Evolutionary conservation across 2,888 invertebrate genomes (phyloP).

Genomic region (Melanargia galathea): DNA sequence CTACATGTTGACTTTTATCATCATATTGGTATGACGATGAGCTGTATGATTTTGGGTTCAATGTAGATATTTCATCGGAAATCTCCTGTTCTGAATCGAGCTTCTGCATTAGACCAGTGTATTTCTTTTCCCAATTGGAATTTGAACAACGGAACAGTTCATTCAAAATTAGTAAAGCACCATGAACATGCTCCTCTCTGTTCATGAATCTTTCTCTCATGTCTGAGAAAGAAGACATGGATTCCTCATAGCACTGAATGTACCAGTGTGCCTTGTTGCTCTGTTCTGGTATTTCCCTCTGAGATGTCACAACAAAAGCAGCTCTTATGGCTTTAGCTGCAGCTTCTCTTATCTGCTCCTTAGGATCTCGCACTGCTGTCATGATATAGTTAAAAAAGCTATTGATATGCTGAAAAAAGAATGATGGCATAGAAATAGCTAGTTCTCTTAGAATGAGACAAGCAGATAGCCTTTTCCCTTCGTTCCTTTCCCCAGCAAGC

Average conservation of each 20-base stretch:
- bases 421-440: constrained; percentile 97
- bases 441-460: constrained; percentile 95
- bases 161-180: constrained; percentile 94
- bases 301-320: constrained; percentile 95
- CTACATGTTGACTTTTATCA: constrained; percentile 63
- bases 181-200: constrained; percentile 95
- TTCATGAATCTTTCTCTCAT: constrained; percentile 85
- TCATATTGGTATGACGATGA: constrained; percentile 60
- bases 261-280: constrained; percentile 94
- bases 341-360: constrained; percentile 94
- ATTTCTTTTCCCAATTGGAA: constrained; percentile 91
- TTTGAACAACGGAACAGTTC: constrained; percentile 96
- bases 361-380: constrained; percentile 94
- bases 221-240: constrained; percentile 89
- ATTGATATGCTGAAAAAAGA: constrained; percentile 96
- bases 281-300: constrained; percentile 95
- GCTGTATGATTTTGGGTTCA: constrained; percentile 74
- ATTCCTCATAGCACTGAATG: constrained; percentile 95
- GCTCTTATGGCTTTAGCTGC: constrained; percentile 96
- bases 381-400: constrained; percentile 96
- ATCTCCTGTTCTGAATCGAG: constrained; percentile 73
- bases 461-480: constrained; percentile 95
- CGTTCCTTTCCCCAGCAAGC: constrained; percentile 94
- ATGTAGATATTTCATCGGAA: constrained; percentile 76
- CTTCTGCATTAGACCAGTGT: constrained; percentile 87